Base-by-base conservation (phyloP, 2,113 vertebrate species). In the Bolborhynchus lineola region DNA sequence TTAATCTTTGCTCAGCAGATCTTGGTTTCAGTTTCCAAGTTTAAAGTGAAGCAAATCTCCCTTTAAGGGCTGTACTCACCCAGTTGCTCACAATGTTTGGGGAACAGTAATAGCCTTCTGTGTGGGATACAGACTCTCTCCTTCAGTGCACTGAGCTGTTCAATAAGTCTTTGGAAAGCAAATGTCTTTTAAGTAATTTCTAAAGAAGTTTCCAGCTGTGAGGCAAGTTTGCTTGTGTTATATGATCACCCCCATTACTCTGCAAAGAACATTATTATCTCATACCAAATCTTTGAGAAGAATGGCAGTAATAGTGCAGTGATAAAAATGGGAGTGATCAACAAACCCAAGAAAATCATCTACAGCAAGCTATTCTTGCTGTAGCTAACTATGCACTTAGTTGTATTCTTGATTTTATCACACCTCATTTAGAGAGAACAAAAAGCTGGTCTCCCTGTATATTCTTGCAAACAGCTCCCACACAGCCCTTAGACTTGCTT, bases 1-100 rank as follows among this genome's bases (percentile, higher is more conserved):
- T 80, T 64, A 47, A 82, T 95, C 78, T 91, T 85, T 81, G 82
- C 53, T 62, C 70, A 86, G 55, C 64, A 93, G 49, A 87, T 85
- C 63, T 47, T 93, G 53, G 46, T 68, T 94, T 82, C 57, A 59
- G 14, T 84, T 91, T 77, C 3, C 0, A 26, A 25, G 82, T 78
- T 74, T 42, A 74, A 90, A 82, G 23, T 44, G 33, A 77, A 82
- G 42, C 21, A 78, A 68, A 82, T 72, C 41, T 78, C 42, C 13
- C 63, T 94, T 82, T 62, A 90, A 90, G 70, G 35, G 25, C 63
- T 72, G 21, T 3, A 82, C 28, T 13, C 42, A 65, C 47, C 55
- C 57, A 50, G 16, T 79, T 42, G 31, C 39, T 84, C 57, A 18
- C 60, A 33, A 2, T 11, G 29, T 49, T 16, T 76, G n/a, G 39